These are phyloP conservation scores for Neuroterus valhalla DNA, from an alignment of 1,140 invertebrate genomes.

Conservation along the genomic window DNA sequence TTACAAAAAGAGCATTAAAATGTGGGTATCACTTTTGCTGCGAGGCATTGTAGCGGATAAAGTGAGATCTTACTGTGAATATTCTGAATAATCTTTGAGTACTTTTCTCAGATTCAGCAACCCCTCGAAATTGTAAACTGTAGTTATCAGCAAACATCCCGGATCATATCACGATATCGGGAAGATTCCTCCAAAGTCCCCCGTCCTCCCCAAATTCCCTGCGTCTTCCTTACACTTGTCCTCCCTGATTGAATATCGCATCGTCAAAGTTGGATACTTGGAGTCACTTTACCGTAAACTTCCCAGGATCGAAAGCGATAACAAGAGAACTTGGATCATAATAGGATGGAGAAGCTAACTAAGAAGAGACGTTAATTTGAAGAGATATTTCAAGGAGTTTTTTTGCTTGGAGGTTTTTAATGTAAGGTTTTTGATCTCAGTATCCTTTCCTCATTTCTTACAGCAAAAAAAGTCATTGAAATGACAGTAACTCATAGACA, in stretches of 20 bases:
- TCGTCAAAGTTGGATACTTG: conserved; percentile 16
- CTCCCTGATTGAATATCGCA: conserved; percentile 6
- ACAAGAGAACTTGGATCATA: conserved; percentile 19
- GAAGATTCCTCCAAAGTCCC: background rate
- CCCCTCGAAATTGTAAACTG: conserved; percentile 26
- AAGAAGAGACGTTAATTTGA: background rate
- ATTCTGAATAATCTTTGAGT: conserved; percentile 15
- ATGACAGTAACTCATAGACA: background rate
- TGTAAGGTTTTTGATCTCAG: background rate
- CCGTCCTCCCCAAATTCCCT: background rate
- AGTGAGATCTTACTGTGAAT: conserved; percentile 16
- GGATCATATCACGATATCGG: conserved; percentile 20
- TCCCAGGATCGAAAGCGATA: background rate
- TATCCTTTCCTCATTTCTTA: too few relatives aligned
- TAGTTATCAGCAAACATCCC: conserved; percentile 28
- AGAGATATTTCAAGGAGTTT: background rate
- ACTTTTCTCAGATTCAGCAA: conserved; percentile 23
- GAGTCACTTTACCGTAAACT: conserved; percentile 19
- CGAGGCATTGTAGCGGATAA: background rate
- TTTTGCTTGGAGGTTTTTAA: background rate
- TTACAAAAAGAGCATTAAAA: too few relatives aligned
- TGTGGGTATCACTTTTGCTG: too few relatives aligned
- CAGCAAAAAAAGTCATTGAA: too few relatives aligned
- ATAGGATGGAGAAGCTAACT: background rate
- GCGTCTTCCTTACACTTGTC: background rate